Percentiles rank a stretch among this genome's conserved stretches.
These are phyloP conservation scores for Diacarnus erythraeanus DNA, from an alignment of 37 sponge, comb jelly and placozoan genomes.

Conservation along the genomic window DNA sequence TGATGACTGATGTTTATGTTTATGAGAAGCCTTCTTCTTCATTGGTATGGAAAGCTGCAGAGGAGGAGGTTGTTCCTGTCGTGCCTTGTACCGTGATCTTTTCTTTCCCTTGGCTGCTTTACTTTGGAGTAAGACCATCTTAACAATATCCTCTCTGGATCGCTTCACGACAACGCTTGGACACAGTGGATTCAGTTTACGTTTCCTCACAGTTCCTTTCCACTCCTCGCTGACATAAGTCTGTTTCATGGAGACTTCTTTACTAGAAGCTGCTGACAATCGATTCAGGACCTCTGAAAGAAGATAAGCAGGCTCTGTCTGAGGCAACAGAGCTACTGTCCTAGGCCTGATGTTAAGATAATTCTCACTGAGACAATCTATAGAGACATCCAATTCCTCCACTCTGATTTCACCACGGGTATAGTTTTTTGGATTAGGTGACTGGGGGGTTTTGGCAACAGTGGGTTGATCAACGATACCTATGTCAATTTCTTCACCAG, in stretches of 20 bases:
- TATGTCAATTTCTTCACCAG: not conserved
- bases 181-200: constrained; percentile 15
- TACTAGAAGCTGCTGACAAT: not conserved
- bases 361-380: not conserved
- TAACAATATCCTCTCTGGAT: not conserved
- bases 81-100: not conserved
- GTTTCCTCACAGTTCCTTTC: not conserved
- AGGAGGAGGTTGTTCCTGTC: not conserved
- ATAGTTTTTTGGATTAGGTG: too few relatives aligned
- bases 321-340: not conserved
- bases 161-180: constrained; percentile 7
- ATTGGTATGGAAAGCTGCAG: not conserved
- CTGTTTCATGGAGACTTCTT: not conserved
- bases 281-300: not conserved
- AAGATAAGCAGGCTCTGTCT: not conserved
- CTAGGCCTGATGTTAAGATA: not conserved
- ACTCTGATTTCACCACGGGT: not conserved
- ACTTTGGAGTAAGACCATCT: not conserved
- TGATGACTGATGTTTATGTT: not conserved
- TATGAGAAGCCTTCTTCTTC: not conserved
- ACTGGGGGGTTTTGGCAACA: too few relatives aligned
- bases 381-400: not conserved
- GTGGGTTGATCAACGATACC: not conserved
- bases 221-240: not conserved
- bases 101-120: not conserved